phyloP scores from a whole-genome alignment of 2,888 invertebrate species.

The Spodoptera exigua region DNA sequence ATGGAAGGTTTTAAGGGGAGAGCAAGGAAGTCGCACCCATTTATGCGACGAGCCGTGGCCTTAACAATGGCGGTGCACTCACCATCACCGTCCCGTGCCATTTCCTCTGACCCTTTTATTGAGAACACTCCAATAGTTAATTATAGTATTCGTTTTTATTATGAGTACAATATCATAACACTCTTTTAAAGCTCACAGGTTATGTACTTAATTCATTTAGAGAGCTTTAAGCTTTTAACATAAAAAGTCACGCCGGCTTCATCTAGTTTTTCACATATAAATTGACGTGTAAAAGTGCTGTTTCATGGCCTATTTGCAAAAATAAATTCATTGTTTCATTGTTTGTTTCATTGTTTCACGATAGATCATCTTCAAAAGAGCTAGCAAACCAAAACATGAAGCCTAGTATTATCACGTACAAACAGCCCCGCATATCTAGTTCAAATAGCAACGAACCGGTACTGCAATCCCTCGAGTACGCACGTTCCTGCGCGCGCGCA shows the following conservation, averaged over 20 bases:
- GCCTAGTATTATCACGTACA: conserved; percentile 28
- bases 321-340: no score
- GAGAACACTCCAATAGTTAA: not conserved
- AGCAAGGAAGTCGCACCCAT: conserved; percentile 72
- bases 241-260: no score
- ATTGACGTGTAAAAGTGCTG: no score
- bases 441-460: conserved; percentile 50
- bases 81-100: conserved; percentile 41
- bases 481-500: conserved; percentile 32
- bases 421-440: conserved; percentile 48
- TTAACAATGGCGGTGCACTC: conserved; percentile 68
- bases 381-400: not conserved
- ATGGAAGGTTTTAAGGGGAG: conserved; percentile 51
- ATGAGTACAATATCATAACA: no score
- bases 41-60: conserved; percentile 64
- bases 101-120: conserved; percentile 35
- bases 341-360: no score
- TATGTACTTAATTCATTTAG: no score
- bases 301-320: no score
- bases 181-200: no score
- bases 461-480: conserved; percentile 47
- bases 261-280: no score
- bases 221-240: no score
- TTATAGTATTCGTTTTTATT: conserved; percentile 5
- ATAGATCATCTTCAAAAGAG: no score